Evolutionary conservation across 2,888 invertebrate species (phyloP), one percentile per base, ranked within the genome.

Genomic region (Dryocosmus kuriphilus): DNA sequence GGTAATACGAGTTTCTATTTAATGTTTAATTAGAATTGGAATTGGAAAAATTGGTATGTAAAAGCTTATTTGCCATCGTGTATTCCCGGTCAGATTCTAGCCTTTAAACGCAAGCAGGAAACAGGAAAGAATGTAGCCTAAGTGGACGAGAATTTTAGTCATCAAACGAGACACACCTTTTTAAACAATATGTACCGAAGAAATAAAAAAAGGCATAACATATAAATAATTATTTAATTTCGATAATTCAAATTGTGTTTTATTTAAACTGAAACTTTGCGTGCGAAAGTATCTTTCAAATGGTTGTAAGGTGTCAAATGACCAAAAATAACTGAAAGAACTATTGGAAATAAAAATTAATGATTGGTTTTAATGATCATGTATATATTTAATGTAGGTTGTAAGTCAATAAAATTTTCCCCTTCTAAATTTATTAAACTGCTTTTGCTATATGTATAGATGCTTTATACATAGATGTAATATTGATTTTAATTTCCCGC

Each of bases 371-470:
- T 22, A 63, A 63, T 63, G 2, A 63, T 63, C 32, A 7, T 3
- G 9, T 35, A 62, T 1, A 62, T 35, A 62, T 62, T 46, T 19
- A n/a, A 61, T 61, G 2, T 11, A 16, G 6, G n/a, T 38, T 38
- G 24, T 38, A 41, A 65, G 14, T 65, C 19, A 41, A 9, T 51
- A n/a, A n/a, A 65, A 67, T 24, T 41, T 67, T 67, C 41, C 67
- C n/a, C 35, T 63, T 63, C 62, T 32, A 62, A 62, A n/a, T n/a
- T n/a, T n/a, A n/a, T n/a, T n/a, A n/a, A n/a, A n/a, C n/a, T n/a
- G n/a, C n/a, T 41, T 41, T 41, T 41, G 41, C 41, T 41, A 41
- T 41, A 41, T 41, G 16, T 41, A 5, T 41, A 11, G 4, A 41
- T 16, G 41, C 11, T 41, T 41, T 16, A 41, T 41, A 41, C 41